Base-by-base conservation (phyloP, 2,113 vertebrate genomes). In the Oryzias woworae region DNA sequence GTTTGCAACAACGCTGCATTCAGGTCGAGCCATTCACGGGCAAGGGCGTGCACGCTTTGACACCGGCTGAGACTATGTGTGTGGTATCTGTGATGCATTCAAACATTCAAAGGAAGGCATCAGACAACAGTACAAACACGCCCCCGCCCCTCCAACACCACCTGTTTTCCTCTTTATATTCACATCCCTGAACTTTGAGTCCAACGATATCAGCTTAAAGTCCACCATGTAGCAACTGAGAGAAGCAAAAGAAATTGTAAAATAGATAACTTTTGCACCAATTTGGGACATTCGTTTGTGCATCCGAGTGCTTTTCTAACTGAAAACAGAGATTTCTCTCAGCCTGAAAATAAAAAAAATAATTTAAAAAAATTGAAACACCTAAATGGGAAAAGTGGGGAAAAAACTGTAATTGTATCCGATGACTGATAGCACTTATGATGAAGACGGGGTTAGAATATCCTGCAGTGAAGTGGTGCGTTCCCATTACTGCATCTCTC, bases 71-170 rank as follows among this genome's bases (percentile, higher is more conserved):
- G 41, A 49, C 60, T 41, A 16, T 61, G 66, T 77, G 73, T 75
- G 82, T 71, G 80, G 71, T 47, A 69, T 71, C 46, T 47, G 41
- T 52, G 64, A 47, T 52, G 50, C 44, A 63, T 59, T 26, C 58
- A 72, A 65, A 71, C 41, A 36, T 12, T 48, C 26, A 5, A 31
- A 44, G 14, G 4, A 58, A 68, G 67, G 70, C 67, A 75, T 53
- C 46, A 73, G 75, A 84, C 87, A 90, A 86, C 85, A 87, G 79
- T 41, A 65, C 78, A 85, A 90, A 87, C 85, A 83, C 0, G 47
- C 43, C 63, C 23, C 16, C 8, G 14, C 53, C 57, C 20, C 10
- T 31, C 58, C 36, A 5, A 7, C 41, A 23, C 66, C 75, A 83
- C 60, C 28, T 49, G 70, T 75, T 75, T 73, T 64, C 61, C 73